phyloP scores from a whole-genome alignment of 2,888 invertebrate species.

The Aphelenchoides bicaudatus region DNA sequence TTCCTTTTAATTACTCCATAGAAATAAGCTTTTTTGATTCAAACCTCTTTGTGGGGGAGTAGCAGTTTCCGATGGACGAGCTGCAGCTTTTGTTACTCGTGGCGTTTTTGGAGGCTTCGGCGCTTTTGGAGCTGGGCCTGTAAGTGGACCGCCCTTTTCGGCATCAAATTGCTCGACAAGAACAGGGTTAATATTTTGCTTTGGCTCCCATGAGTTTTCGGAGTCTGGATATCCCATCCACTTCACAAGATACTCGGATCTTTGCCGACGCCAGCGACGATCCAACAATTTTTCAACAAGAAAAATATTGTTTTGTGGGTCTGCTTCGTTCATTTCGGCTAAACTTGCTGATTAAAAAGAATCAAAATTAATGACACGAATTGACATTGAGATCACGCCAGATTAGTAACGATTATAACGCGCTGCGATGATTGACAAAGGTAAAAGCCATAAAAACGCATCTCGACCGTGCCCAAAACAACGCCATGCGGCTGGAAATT shows the following conservation, averaged over 20 bases:
- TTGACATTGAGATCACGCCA: no score
- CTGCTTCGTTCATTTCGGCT: slow-evolving; percentile 18
- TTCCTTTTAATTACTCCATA: no score
- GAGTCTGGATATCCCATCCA: slow-evolving; percentile 8
- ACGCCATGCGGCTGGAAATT: no score
- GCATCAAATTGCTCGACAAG: slow-evolving; percentile 14
- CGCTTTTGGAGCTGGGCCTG: not conserved
- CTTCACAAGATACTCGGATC: slow-evolving; percentile 17
- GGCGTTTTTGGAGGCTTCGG: not conserved
- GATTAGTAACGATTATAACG: no score
- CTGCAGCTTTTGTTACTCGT: not conserved
- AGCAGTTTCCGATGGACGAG: not conserved
- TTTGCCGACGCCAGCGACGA: slow-evolving; percentile 3
- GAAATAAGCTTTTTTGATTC: no score
- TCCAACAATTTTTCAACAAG: slow-evolving; percentile 7
- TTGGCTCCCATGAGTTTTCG: slow-evolving; percentile 16
- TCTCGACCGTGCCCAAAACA: no score
- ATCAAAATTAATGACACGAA: not conserved
- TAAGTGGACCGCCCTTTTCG: slow-evolving; percentile 11
- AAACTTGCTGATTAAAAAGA: not conserved
- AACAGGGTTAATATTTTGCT: slow-evolving; percentile 10
- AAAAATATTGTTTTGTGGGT: slow-evolving; percentile 15
- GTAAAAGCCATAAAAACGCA: no score
- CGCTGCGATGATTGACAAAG: no score
- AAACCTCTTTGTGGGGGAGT: not conserved